A percentile compares a stretch with the other conserved stretches of the same genome.
phyloP scores from a whole-genome alignment of 53 echinoderm and acorn worm genomes.

The Paracentrotus lividus region DNA sequence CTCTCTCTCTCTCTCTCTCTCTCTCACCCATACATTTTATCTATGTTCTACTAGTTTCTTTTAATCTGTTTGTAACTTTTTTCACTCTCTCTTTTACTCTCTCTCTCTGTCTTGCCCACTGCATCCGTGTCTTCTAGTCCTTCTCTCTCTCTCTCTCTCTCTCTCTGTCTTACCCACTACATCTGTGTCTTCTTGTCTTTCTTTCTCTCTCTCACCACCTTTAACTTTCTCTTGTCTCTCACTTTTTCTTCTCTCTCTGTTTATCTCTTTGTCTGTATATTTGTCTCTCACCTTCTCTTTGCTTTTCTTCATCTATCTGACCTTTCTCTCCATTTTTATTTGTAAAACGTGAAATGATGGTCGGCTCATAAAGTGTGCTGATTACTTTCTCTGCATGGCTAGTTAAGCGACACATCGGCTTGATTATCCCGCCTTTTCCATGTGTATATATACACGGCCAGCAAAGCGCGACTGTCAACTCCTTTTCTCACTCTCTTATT shows the following conservation, averaged over 20 bases:
- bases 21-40: too few species aligned
- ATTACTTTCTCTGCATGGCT: constrained; percentile 44
- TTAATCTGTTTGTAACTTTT: too few species aligned
- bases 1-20: too few species aligned
- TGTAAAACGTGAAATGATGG: constrained; percentile 1
- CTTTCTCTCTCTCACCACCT: background rate
- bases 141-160: background rate
- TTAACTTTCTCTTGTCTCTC: background rate
- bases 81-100: too few species aligned
- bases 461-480: constrained; percentile 24
- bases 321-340: background rate
- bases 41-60: too few species aligned
- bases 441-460: background rate
- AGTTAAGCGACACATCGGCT: constrained; percentile 29
- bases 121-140: background rate
- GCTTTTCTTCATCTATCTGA: background rate
- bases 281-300: background rate
- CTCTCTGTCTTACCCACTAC: background rate
- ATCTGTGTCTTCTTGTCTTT: background rate
- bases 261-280: background rate
- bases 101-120: too few species aligned
- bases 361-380: constrained; percentile 32
- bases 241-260: background rate
- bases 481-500: background rate
- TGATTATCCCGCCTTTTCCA: background rate